A percentile compares a stretch with the other conserved stretches of the same genome.
Conservation (phyloP, 2,888 invertebrate species). For the Aleiodes leptofemur region DNA sequence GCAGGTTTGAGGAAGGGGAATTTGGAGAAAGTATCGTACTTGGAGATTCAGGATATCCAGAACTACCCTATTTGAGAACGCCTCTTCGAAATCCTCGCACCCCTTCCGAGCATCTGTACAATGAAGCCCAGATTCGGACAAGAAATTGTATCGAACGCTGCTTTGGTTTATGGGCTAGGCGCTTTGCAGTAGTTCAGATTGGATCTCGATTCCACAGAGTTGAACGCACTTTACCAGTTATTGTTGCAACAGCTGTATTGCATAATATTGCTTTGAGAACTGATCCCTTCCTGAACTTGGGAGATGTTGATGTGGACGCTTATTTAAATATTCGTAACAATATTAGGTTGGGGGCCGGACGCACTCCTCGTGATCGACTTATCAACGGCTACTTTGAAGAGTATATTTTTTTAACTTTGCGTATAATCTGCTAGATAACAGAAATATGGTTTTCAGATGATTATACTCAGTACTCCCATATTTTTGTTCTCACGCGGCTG, state of each 20-base stretch:
- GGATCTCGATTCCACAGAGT: constrained; percentile 44
- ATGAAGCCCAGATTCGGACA: constrained; percentile 58
- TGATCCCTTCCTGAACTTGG: neutral
- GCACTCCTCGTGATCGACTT: neutral
- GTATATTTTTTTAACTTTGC: neutral
- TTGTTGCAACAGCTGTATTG: constrained; percentile 53
- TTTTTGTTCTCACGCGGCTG: no score
- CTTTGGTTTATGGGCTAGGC: constrained; percentile 58
- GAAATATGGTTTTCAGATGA: no score
- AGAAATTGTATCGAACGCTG: constrained; percentile 57
- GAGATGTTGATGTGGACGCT: neutral
- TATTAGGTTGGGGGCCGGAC: no score
- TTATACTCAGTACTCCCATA: no score
- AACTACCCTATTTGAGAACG: constrained; percentile 46
- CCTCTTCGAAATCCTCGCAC: constrained; percentile 55
- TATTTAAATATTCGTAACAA: no score
- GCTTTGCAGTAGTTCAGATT: constrained; percentile 48
- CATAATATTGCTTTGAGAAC: constrained; percentile 38
- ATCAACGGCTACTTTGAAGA: constrained; percentile 15
- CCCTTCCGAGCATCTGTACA: constrained; percentile 54
- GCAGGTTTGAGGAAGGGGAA: no score
- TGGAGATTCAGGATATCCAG: no score
- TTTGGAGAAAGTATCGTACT: no score
- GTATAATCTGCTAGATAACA: no score
- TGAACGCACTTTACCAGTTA: constrained; percentile 43